phyloP scores from a whole-genome alignment of 2,113 vertebrate species.

The Lathamus discolor region DNA sequence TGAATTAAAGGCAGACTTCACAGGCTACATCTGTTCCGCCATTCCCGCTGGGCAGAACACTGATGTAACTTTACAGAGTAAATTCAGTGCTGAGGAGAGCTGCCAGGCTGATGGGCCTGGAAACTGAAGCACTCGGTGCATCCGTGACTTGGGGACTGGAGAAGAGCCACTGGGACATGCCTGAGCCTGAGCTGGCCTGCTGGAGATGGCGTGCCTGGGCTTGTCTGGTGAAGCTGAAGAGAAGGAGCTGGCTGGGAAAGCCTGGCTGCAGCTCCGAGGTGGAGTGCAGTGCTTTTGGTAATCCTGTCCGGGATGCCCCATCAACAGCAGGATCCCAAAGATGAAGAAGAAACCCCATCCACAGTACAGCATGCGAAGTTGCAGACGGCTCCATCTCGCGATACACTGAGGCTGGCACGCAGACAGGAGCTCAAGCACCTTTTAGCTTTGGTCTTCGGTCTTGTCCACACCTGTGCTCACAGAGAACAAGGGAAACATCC shows the following conservation, averaged over 20 bases:
- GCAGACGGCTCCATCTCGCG: not conserved
- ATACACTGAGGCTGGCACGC: rapidly evolving
- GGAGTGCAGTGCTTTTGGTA: not conserved
- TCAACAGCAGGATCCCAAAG: not conserved
- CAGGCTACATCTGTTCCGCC: constrained; percentile 34
- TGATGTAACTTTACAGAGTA: constrained; percentile 6
- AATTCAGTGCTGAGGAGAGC: not conserved
- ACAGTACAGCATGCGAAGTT: rapidly evolving
- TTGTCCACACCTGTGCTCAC: not conserved
- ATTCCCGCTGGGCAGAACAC: not conserved
- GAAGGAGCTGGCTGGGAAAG: not conserved
- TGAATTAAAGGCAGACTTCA: constrained; percentile 50
- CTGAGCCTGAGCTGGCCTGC: not conserved
- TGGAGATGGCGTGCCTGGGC: not conserved
- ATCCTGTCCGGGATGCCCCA: not conserved
- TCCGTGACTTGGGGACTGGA: not conserved
- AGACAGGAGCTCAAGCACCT: not conserved
- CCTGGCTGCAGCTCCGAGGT: not conserved
- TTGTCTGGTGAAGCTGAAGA: not conserved
- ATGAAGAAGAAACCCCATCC: not conserved
- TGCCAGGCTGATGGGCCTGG: not conserved
- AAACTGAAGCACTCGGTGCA: not conserved
- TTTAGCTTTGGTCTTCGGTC: not conserved
- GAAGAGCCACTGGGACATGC: not conserved
- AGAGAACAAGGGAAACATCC: not conserved